Evolutionary conservation across 2,888 invertebrate species (phyloP).

Genomic region (Cerceris rybyensis): DNA sequence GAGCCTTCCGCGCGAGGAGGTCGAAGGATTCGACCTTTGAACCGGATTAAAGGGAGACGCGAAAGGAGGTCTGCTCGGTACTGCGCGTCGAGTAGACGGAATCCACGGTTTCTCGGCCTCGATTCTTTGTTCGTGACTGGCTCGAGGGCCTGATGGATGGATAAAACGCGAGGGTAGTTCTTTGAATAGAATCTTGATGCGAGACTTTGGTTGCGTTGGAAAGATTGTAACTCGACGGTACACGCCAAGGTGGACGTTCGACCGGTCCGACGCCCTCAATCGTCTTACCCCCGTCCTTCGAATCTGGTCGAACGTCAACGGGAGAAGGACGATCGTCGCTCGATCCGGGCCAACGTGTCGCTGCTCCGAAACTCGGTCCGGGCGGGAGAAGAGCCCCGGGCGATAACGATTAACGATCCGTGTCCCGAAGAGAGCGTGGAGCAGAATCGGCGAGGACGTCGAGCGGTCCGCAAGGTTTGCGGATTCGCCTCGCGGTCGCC

Average conservation of each 20-base stretch:
- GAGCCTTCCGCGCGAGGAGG: not conserved
- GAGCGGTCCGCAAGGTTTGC: no score
- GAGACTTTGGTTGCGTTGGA: conserved; percentile 30
- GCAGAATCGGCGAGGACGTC: not conserved
- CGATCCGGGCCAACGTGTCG: conserved; percentile 41
- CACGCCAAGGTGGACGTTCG: conserved; percentile 7
- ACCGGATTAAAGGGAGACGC: conserved; percentile 29
- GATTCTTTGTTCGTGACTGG: conserved; percentile 28
- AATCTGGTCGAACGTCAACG: conserved; percentile 39
- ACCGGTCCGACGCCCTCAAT: not conserved
- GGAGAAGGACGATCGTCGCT: conserved; percentile 32
- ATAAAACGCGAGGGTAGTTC: conserved; percentile 42
- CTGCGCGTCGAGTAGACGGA: conserved; percentile 12
- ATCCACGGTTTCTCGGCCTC: conserved; percentile 32
- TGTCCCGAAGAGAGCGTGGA: not conserved
- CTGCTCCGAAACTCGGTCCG: conserved; percentile 31
- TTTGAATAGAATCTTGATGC: conserved; percentile 47
- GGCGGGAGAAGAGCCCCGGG: conserved; percentile 57
- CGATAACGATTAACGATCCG: conserved; percentile 71
- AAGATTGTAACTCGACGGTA: conserved; percentile 31
- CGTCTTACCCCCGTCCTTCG: not conserved
- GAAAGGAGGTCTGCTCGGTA: conserved; percentile 19
- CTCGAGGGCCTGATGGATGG: conserved; percentile 39
- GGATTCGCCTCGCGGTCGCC: not conserved
- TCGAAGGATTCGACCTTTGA: conserved; percentile 21